A percentile compares a stretch with the other conserved stretches of the same genome.
Evolutionary conservation across 2,888 invertebrate genomes (phyloP).

Genomic region (Brachyptera putata): DNA sequence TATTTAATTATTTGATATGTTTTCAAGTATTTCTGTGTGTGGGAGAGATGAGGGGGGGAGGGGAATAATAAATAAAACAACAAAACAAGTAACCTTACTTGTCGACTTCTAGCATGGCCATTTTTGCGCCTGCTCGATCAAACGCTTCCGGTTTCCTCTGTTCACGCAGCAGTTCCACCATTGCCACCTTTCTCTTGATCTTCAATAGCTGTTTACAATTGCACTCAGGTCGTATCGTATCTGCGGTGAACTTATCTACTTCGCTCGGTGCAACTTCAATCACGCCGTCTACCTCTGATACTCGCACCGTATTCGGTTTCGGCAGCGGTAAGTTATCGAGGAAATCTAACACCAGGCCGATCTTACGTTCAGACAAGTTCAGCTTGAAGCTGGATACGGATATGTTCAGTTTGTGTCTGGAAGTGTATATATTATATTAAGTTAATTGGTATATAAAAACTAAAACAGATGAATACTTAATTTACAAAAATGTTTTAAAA

Average conservation of each 20-base stretch:
- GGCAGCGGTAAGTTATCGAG: slow-evolving; percentile 49
- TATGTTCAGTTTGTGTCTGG: slow-evolving; percentile 70
- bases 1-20: too few relatives aligned
- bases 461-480: background rate
- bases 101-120: slow-evolving; percentile 46
- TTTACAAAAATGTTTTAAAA: background rate
- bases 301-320: slow-evolving; percentile 38
- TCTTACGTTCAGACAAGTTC: slow-evolving; percentile 69
- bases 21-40: too few relatives aligned
- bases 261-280: slow-evolving; percentile 16
- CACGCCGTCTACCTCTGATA: slow-evolving; percentile 29
- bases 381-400: slow-evolving; percentile 67
- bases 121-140: slow-evolving; percentile 45
- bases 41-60: too few relatives aligned
- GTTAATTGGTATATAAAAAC: background rate
- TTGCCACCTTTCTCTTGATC: slow-evolving; percentile 26
- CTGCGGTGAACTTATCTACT: slow-evolving; percentile 24
- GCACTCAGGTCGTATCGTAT: slow-evolving; percentile 32
- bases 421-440: slow-evolving; percentile 25
- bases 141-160: slow-evolving; percentile 31
- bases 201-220: slow-evolving; percentile 28
- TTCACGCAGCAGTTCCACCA: slow-evolving; percentile 27
- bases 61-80: too few relatives aligned
- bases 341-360: slow-evolving; percentile 63
- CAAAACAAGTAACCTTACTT: too few relatives aligned